Evolutionary conservation across 2,113 vertebrate species (phyloP).

Genomic region (Martes martes): DNA sequence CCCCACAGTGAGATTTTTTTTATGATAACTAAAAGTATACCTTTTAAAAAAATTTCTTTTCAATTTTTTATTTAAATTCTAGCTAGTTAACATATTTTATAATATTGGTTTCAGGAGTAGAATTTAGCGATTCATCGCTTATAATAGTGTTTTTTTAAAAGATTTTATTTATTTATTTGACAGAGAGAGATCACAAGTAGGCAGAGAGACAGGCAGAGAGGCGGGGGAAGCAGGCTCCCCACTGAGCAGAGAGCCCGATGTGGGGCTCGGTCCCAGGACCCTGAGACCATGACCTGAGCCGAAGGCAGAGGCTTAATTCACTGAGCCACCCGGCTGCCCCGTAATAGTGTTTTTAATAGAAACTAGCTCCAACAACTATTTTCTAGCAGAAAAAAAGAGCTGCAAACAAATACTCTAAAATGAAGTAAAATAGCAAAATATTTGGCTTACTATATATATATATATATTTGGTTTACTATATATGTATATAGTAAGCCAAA

Average conservation of each 20-base stretch:
- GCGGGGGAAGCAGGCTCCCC: no score
- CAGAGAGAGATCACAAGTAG: no score
- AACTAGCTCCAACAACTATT: background rate
- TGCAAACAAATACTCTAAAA: constrained; percentile 1
- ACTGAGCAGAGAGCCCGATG: no score
- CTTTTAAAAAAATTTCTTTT: background rate
- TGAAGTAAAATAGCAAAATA: background rate
- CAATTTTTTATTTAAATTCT: background rate
- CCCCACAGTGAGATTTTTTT: background rate
- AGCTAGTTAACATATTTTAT: background rate
- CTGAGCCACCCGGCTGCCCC: no score
- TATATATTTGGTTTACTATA: no score
- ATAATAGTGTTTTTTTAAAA: background rate
- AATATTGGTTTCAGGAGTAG: background rate
- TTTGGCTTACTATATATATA: background rate
- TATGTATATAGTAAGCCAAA: no score
- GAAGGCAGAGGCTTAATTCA: no score
- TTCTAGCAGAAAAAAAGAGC: background rate
- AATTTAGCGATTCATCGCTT: background rate
- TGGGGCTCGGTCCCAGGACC: no score
- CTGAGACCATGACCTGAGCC: no score
- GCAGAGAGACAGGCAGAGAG: no score
- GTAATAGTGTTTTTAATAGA: background rate
- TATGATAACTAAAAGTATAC: background rate
- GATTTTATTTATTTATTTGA: no score